These are phyloP conservation scores for Drosophila malerkotliana DNA, from an alignment of 1,140 invertebrate species.

Conservation along the genomic window DNA sequence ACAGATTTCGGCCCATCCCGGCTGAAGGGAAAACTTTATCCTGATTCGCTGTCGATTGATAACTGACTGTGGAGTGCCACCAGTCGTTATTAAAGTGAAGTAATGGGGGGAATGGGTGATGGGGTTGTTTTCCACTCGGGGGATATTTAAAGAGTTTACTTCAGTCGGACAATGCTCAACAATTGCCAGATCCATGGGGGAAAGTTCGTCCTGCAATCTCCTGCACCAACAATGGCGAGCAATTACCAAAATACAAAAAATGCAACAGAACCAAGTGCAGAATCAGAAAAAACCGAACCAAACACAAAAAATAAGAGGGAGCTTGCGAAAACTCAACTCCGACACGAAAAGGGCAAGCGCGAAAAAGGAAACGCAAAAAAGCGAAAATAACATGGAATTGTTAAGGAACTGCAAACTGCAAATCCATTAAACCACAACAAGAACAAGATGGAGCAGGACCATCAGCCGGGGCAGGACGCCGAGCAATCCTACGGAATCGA, in stretches of 20 bases:
- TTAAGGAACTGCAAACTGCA: constrained; percentile 80
- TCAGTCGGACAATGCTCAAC: constrained; percentile 62
- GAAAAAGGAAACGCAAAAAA: constrained; percentile 69
- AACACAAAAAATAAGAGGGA: constrained; percentile 30
- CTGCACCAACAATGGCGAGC: constrained; percentile 69
- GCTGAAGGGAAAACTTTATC: constrained; percentile 16
- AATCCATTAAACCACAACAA: constrained; percentile 81
- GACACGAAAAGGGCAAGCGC: constrained; percentile 75
- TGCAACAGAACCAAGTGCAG: constrained; percentile 16
- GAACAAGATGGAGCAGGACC: constrained; percentile 54
- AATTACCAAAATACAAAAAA: constrained; percentile 71
- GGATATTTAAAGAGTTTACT: constrained; percentile 60
- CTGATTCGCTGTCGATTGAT: constrained; percentile 48
- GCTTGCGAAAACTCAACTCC: constrained; percentile 51
- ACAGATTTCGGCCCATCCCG: constrained; percentile 40
- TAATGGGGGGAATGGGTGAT: background rate
- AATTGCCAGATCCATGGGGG: constrained; percentile 53
- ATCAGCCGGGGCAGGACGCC: background rate
- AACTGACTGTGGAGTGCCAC: constrained; percentile 12
- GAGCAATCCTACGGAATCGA: constrained; percentile 2
- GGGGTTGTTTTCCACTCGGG: background rate
- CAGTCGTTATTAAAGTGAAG: background rate
- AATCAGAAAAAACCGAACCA: constrained; percentile 12
- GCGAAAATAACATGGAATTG: constrained; percentile 79
- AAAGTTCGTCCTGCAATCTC: constrained; percentile 37